Conservation (phyloP, 1,140 invertebrate genomes). For the Cyclargus thomasi region DNA sequence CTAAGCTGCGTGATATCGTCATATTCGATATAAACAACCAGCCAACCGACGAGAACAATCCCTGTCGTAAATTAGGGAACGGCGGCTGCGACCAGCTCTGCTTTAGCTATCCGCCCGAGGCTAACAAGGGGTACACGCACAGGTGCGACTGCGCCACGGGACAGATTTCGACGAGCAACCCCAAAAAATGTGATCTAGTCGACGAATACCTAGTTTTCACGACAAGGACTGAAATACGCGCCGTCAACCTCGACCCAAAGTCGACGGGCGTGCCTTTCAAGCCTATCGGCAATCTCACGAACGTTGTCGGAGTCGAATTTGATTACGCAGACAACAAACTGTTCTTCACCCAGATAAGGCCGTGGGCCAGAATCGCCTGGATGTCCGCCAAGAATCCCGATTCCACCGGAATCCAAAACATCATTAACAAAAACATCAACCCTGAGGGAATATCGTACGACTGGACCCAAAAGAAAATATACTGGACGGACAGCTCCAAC, state of each 20-base stretch:
- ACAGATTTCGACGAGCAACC: slow-evolving; percentile 76
- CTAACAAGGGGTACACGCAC: slow-evolving; percentile 73
- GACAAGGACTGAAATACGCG: slow-evolving; percentile 92
- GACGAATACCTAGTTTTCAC: slow-evolving; percentile 94
- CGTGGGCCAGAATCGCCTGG: slow-evolving; percentile 91
- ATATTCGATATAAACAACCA: slow-evolving; percentile 93
- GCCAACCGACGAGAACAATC: slow-evolving; percentile 86
- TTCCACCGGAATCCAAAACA: slow-evolving; percentile 79
- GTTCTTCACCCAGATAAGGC: slow-evolving; percentile 93
- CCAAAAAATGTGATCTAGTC: slow-evolving; percentile 85
- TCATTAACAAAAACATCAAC: slow-evolving; percentile 89
- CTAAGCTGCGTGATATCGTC: slow-evolving; percentile 89
- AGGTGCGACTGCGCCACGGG: slow-evolving; percentile 95
- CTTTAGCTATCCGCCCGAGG: slow-evolving; percentile 89
- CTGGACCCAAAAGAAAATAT: slow-evolving; percentile 97
- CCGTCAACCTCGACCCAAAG: slow-evolving; percentile 88
- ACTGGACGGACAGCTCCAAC: slow-evolving; percentile 97
- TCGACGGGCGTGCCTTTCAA: slow-evolving; percentile 89
- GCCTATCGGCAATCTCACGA: slow-evolving; percentile 92
- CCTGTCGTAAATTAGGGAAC: slow-evolving; percentile 84
- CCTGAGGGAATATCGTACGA: slow-evolving; percentile 97
- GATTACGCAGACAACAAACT: slow-evolving; percentile 92
- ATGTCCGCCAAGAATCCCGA: slow-evolving; percentile 82
- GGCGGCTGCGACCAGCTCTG: slow-evolving; percentile 95
- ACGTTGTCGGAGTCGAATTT: slow-evolving; percentile 97